Evolutionary conservation across 2,888 invertebrate genomes (phyloP), one percentile per base, ranked within the genome.

Genomic region (Drosophila neotestacea): DNA sequence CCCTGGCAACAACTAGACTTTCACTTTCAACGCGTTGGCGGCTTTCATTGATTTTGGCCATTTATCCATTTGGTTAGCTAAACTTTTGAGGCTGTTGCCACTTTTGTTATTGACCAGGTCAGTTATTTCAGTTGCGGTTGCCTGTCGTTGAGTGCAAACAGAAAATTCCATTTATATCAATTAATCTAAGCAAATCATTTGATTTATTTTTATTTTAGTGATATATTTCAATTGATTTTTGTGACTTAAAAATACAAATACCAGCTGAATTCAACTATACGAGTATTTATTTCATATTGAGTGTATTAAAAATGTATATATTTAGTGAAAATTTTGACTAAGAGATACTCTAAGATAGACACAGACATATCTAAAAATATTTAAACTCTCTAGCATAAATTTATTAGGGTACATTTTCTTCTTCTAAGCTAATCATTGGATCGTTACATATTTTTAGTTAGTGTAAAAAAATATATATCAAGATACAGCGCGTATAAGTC

Each of bases 11-110:
- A 55, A 54, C 47, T 56, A 66, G 60, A 77, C 88, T 85, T 85
- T 85, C 88, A 83, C 85, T 85, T 85, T 72, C 69, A 64, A 62
- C 70, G 79, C 73, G 80, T 79, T 75, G 77, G 78, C 55, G 70
- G 52, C 46, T 13, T 50, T 52, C 68, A 75, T 77, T 77, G 63
- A 68, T 60, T 61, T 41, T 7, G 10, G 63, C 42, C 48, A 56
- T 34, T 47, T 63, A 63, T 16, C 56, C 34, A 44, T 41, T 59
- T 62, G 13, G 41, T 52, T 54, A 32, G 52, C 39, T 41, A 32
- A 48, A 22, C 39, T 32, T 38, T 58, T 30, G 22, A 27, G 10
- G 27, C 27, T 47, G 13, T 22, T 28, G 32, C 22, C 27, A 41
- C 34, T 11, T 22, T 11, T 55, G 4, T 34, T 42, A 34, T 75